Percentiles rank a stretch among this genome's conserved stretches.
These are phyloP conservation scores for Thera obeliscata DNA, from an alignment of 2,888 invertebrate genomes.

Conservation along the genomic window DNA sequence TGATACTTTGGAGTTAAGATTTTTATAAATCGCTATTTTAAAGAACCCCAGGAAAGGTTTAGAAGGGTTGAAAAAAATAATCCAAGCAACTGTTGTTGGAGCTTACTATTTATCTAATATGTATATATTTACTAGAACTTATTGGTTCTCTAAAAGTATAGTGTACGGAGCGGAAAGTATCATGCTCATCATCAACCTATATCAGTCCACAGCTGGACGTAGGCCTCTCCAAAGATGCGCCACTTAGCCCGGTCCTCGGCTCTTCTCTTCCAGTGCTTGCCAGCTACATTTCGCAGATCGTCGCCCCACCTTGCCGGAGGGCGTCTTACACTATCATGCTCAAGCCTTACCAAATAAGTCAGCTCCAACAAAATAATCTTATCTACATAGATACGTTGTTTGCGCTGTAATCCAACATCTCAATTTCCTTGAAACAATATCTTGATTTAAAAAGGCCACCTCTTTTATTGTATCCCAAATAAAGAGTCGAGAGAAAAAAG, in stretches of 20 bases:
- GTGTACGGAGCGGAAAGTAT: no score
- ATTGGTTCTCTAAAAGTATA: no score
- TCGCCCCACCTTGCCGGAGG: no score
- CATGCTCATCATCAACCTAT: no score
- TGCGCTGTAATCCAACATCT: conserved; percentile 51
- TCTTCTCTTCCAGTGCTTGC: no score
- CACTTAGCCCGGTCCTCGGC: no score
- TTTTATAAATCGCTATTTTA: background rate
- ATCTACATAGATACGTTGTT: conserved; percentile 30
- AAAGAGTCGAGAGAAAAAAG: conserved; percentile 61
- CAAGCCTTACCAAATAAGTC: conserved; percentile 1
- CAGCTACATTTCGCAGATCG: no score
- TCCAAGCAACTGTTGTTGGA: background rate
- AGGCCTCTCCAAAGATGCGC: no score
- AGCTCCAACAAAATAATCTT: conserved; percentile 21
- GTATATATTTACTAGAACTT: no score
- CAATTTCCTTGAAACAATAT: conserved; percentile 78
- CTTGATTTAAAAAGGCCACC: conserved; percentile 67
- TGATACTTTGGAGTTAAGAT: conserved; percentile 8
- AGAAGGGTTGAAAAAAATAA: background rate
- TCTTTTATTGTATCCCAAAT: conserved; percentile 77
- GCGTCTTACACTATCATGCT: background rate
- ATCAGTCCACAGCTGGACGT: no score
- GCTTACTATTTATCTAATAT: background rate
- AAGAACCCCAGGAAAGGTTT: no score